A percentile compares a stretch with the other conserved stretches of the same genome.
phyloP scores from a whole-genome alignment of 2,888 invertebrate species.

The Acleris laterana region DNA sequence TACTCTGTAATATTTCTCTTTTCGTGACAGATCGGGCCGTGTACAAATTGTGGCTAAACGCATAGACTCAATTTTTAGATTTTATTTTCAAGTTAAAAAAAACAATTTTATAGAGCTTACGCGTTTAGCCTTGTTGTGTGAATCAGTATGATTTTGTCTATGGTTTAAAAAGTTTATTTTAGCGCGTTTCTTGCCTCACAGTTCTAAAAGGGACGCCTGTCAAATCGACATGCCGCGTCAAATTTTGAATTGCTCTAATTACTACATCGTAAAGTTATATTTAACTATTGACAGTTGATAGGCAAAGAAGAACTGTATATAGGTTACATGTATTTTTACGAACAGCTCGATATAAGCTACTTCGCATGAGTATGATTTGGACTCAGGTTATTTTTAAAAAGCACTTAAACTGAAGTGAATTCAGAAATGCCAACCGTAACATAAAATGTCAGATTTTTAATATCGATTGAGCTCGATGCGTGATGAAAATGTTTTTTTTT shows the following conservation, averaged over 20 bases:
- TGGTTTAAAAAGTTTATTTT: slow-evolving; percentile 1
- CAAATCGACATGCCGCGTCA: slow-evolving; percentile 26
- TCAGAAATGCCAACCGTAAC: slow-evolving; percentile 14
- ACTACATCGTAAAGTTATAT: slow-evolving; percentile 28
- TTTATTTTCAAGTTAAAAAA: not conserved
- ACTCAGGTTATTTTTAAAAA: slow-evolving; percentile 31
- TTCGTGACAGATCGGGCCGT: slow-evolving; percentile 18
- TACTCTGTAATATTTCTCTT: too few relatives aligned
- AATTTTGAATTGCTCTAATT: slow-evolving; percentile 27
- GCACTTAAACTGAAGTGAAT: slow-evolving; percentile 26
- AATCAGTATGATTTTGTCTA: slow-evolving; percentile 41
- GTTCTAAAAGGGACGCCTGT: slow-evolving; percentile 22
- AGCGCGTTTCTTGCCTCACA: not conserved
- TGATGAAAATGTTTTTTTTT: not conserved
- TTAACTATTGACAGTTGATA: slow-evolving; percentile 22
- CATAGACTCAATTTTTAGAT: slow-evolving; percentile 14
- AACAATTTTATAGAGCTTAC: slow-evolving; percentile 6
- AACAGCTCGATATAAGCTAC: slow-evolving; percentile 19
- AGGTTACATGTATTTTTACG: slow-evolving; percentile 31
- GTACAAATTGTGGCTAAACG: slow-evolving; percentile 36
- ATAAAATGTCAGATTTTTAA: slow-evolving; percentile 25
- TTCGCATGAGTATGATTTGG: slow-evolving; percentile 18
- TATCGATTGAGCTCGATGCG: slow-evolving; percentile 11
- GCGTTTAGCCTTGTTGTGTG: slow-evolving; percentile 42
- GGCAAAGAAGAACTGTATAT: slow-evolving; percentile 21